A percentile compares a stretch with the other conserved stretches of the same genome.
Evolutionary conservation across 2,113 vertebrate genomes (phyloP).

Genomic region (Tylochromis polylepis): DNA sequence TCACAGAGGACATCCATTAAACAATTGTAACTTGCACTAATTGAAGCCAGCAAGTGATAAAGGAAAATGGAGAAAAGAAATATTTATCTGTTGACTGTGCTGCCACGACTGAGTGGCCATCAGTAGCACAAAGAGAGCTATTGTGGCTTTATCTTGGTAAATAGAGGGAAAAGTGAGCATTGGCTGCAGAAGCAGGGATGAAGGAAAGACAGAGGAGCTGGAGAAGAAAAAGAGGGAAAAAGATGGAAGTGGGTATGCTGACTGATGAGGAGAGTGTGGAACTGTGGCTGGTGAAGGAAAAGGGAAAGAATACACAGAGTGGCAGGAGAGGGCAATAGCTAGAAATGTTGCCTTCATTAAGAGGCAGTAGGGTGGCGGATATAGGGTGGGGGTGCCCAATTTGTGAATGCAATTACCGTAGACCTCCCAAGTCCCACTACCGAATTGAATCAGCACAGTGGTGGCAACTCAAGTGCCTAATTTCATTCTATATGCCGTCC

Average conservation of each 20-base stretch:
- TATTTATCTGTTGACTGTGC: slow-evolving; percentile 68
- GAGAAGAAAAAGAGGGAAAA: slow-evolving; percentile 25
- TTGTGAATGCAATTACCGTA: slow-evolving; percentile 58
- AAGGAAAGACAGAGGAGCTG: slow-evolving; percentile 12
- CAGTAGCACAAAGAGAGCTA: slow-evolving; percentile 70
- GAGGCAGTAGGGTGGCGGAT: neutral
- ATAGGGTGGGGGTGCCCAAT: slow-evolving; percentile 2
- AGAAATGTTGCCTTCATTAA: slow-evolving; percentile 33
- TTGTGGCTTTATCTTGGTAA: slow-evolving; percentile 76
- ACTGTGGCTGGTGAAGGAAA: slow-evolving; percentile 32
- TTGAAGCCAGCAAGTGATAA: slow-evolving; percentile 67
- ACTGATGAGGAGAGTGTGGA: slow-evolving; percentile 52
- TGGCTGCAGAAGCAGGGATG: slow-evolving; percentile 35
- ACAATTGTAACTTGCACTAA: slow-evolving; percentile 64
- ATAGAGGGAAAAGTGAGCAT: slow-evolving; percentile 55
- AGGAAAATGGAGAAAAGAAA: slow-evolving; percentile 57
- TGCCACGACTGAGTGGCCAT: slow-evolving; percentile 58
- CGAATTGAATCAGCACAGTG: slow-evolving; percentile 49
- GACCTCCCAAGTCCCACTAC: slow-evolving; percentile 48
- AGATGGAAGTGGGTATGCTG: slow-evolving; percentile 56
- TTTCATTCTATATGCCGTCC: slow-evolving; percentile 43
- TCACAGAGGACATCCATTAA: slow-evolving; percentile 70
- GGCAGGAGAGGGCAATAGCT: slow-evolving; percentile 7
- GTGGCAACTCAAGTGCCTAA: slow-evolving; percentile 46
- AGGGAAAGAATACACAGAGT: slow-evolving; percentile 25